Conservation (phyloP, 64 coral and sea anemone species). For the Anthopleura sola region DNA sequence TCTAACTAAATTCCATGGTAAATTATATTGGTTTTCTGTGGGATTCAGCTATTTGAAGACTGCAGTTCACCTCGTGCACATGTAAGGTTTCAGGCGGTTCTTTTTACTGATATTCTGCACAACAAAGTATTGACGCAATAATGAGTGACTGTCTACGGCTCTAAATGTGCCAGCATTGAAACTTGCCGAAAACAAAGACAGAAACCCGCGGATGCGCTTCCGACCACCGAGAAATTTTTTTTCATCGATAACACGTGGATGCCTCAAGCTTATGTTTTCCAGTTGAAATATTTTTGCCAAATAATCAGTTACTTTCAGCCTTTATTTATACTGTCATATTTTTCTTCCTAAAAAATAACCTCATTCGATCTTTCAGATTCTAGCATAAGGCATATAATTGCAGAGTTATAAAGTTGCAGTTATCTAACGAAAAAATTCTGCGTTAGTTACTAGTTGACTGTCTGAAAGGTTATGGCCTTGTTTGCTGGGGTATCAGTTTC, state of each 20-base stretch:
- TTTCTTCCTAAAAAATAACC: not conserved
- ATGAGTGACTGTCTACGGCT: not conserved
- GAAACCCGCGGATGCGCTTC: not conserved
- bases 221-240: not conserved
- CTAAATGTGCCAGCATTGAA: not conserved
- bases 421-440: too few relatives aligned
- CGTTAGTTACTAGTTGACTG: too few relatives aligned
- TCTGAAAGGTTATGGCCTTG: too few relatives aligned
- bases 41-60: not conserved
- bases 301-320: not conserved
- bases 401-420: not conserved
- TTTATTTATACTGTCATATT: not conserved
- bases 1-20: too few relatives aligned
- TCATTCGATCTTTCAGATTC: not conserved
- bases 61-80: not conserved
- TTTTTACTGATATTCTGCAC: not conserved
- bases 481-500: too few relatives aligned
- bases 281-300: not conserved
- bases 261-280: not conserved
- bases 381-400: not conserved
- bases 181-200: not conserved
- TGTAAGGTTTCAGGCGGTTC: not conserved
- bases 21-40: not conserved
- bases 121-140: not conserved
- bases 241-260: not conserved